Percentiles rank a stretch among this genome's conserved stretches.
Conservation (phyloP, 1,140 invertebrate species). For the Drosophila baimaii region DNA sequence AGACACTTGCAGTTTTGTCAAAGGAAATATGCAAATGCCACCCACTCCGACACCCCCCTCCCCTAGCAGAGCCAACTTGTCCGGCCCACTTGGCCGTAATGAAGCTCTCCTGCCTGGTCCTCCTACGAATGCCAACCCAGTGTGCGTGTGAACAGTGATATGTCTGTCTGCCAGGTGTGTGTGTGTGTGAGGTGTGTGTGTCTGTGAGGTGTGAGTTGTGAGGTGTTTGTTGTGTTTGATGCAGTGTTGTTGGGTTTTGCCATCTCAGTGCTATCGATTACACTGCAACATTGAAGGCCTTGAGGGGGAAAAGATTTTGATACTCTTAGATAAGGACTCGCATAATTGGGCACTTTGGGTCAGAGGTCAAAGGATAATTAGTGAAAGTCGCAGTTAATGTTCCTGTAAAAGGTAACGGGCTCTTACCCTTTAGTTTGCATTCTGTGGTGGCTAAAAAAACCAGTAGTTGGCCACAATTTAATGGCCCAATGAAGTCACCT, state of each 20-base stretch:
- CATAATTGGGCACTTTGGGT: conserved; percentile 28
- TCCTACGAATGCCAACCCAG: conserved; percentile 3
- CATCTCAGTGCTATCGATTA: conserved; percentile 68
- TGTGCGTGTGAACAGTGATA: conserved; percentile 26
- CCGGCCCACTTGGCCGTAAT: conserved; percentile 44
- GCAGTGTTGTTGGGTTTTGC: conserved; percentile 28
- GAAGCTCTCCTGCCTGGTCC: conserved; percentile 27
- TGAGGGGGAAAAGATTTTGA: conserved; percentile 12
- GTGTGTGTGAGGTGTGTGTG: conserved; percentile 13
- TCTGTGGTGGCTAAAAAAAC: not conserved
- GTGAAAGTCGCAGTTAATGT: conserved; percentile 13
- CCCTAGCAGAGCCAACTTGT: not conserved
- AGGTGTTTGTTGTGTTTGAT: conserved; percentile 17
- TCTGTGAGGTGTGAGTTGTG: too few relatives aligned
- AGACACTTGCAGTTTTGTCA: not conserved
- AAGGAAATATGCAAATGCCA: conserved; percentile 51
- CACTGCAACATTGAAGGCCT: conserved; percentile 32
- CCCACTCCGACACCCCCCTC: conserved; percentile 4
- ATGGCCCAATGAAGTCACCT: conserved; percentile 38
- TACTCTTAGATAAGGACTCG: conserved; percentile 16
- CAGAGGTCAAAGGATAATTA: conserved; percentile 34
- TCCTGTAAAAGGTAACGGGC: too few relatives aligned
- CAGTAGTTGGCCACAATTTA: conserved; percentile 40
- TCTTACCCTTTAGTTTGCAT: not conserved
- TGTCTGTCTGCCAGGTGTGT: conserved; percentile 13